A percentile compares a stretch with the other conserved stretches of the same genome.
These are phyloP conservation scores for Brotogeris chrysoptera DNA, from an alignment of 2,797 vertebrate species.

Conservation along the genomic window DNA sequence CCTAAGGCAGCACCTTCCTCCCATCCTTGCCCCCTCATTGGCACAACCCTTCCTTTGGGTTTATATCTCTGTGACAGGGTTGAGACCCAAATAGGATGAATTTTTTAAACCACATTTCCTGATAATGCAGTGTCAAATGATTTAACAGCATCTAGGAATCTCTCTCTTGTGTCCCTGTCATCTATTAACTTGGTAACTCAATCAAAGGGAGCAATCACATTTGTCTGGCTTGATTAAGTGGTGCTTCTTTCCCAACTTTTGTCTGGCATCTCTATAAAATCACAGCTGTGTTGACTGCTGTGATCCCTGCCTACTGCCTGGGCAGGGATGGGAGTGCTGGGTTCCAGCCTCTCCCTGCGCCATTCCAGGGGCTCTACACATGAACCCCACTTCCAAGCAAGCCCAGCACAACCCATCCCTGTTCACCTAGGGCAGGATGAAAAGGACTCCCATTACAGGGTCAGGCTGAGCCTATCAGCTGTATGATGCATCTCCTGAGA, in stretches of 20 bases:
- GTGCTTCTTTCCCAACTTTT: conserved; percentile 27
- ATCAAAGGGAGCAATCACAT: conserved; percentile 25
- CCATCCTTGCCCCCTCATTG: background rate
- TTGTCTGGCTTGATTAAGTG: conserved; percentile 62
- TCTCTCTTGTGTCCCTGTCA: conserved; percentile 32
- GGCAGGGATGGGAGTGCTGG: background rate
- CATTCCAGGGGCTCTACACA: accelerated
- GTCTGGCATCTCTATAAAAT: background rate
- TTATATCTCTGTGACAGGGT: background rate
- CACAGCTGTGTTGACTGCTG: conserved; percentile 5
- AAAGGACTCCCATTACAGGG: background rate
- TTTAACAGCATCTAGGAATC: conserved; percentile 35
- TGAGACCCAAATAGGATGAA: background rate
- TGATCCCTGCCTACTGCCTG: background rate
- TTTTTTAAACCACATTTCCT: background rate
- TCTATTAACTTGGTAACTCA: conserved; percentile 65
- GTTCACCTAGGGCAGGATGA: background rate
- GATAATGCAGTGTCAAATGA: conserved; percentile 17
- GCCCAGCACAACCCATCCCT: background rate
- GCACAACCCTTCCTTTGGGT: background rate
- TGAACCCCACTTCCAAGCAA: background rate
- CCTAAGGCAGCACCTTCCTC: background rate
- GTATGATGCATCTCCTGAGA: background rate
- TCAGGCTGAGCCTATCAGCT: background rate
- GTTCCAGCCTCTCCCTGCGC: background rate